Base-by-base conservation (phyloP, 1,140 invertebrate species). In the Drepana arcuata region DNA sequence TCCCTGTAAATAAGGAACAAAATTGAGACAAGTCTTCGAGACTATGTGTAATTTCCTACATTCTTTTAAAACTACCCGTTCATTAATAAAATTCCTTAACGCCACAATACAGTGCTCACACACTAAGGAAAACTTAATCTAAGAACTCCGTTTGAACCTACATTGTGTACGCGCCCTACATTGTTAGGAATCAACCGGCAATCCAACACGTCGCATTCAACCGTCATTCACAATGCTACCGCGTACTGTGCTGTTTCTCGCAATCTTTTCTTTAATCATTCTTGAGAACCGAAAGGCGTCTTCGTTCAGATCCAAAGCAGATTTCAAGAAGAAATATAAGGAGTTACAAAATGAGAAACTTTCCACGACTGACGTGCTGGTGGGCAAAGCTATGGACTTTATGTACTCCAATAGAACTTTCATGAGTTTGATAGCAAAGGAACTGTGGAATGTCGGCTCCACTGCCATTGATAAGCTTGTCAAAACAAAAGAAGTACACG, bases 331-430 rank as follows among this genome's bases (percentile, higher is more conserved):
- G 12, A 47, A 63, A 12, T 59, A 60, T 13, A 56, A 56, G 7
- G 58, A 64, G 14, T 33, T 55, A 5, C 51, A 59, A 21, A 57
- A 65, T 1, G 50, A 73, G 0, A 35, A 49, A 2, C 68, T 56
- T 26, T 64, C 27, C n/a, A 59, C 58, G 1, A 53, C 63, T 2
- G 72, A 77, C 26, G 35, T 36, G 1, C 31, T 66, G 11, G 66
- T 78, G 0, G 73, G 73, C 2, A 71, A 66, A 36, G 68, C 61
- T 1, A 69, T 78, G 62, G 70, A 78, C 42, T 74, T 72, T 4
- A 61, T 74, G 1, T 67, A 74, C 28, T 72, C 70, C 1, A 78
- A 78, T 34, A 68, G 53, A 41, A 78, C 70, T 3, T 38, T 78
- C 1, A 72, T 78, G 68, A 69, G 63, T 36, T 36, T 78, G 3